A percentile compares a stretch with the other conserved stretches of the same genome.
Evolutionary conservation across 2,797 vertebrate genomes (phyloP).

Genomic region (Sebastolobus altivelis): DNA sequence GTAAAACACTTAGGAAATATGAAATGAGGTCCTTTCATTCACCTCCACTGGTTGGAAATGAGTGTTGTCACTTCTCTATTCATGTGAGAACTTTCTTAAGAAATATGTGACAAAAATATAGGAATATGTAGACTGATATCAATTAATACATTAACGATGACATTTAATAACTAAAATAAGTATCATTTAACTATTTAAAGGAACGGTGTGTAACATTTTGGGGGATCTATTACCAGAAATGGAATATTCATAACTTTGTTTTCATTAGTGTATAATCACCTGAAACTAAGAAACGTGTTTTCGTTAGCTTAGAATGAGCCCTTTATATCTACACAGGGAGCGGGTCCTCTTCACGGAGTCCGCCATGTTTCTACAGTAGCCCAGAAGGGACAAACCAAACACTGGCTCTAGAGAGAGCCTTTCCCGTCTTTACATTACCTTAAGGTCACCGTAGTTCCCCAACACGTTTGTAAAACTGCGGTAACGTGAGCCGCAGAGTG

Average conservation of each 20-base stretch:
- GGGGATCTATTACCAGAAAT: not conserved
- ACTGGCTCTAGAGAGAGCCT: too few relatives aligned
- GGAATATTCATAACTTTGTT: not conserved
- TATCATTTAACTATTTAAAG: not conserved
- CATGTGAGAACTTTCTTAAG: not conserved
- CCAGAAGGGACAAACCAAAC: too few relatives aligned
- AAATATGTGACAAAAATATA: not conserved
- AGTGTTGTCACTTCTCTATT: not conserved
- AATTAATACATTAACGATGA: not conserved
- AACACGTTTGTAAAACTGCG: too few relatives aligned
- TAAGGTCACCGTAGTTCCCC: too few relatives aligned
- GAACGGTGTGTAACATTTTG: not conserved
- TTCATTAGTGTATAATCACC: accelerated
- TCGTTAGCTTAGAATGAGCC: not conserved
- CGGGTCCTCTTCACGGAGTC: too few relatives aligned
- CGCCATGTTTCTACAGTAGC: not conserved
- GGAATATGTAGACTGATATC: not conserved
- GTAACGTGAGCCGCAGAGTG: too few relatives aligned
- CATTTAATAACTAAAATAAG: not conserved
- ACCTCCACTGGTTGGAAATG: constrained; percentile 17
- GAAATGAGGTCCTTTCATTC: constrained; percentile 26
- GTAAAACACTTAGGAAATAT: constrained; percentile 55
- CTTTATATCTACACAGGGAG: too few relatives aligned
- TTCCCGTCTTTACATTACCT: too few relatives aligned
- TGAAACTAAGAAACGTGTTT: not conserved